A percentile compares a stretch with the other conserved stretches of the same genome.
phyloP scores from a whole-genome alignment of 2,888 invertebrate genomes.

The Cabera pusaria region DNA sequence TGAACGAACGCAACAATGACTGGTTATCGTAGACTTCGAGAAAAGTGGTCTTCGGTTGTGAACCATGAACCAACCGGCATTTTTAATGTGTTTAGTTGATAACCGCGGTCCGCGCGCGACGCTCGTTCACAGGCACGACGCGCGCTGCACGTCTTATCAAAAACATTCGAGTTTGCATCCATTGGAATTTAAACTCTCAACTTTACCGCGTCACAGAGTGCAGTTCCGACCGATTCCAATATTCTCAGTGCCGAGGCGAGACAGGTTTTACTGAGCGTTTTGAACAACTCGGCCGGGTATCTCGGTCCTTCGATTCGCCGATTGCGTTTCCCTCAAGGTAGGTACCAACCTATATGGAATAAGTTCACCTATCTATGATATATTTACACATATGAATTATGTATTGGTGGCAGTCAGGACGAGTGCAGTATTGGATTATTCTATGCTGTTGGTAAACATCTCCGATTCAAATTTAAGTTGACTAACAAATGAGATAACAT shows the following conservation, averaged over 20 bases:
- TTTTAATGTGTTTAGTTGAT: slow-evolving; percentile 77
- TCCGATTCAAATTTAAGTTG: slow-evolving; percentile 3
- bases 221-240: slow-evolving; percentile 6
- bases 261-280: slow-evolving; percentile 22
- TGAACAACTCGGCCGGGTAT: slow-evolving; percentile 20
- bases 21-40: slow-evolving; percentile 41
- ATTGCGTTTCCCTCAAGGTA: slow-evolving; percentile 70
- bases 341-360: slow-evolving; percentile 43
- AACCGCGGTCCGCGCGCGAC: slow-evolving; percentile 63
- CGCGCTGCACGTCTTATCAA: slow-evolving; percentile 42
- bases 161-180: slow-evolving; percentile 23
- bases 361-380: slow-evolving; percentile 40
- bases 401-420: slow-evolving; percentile 48
- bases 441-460: slow-evolving; percentile 23
- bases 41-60: slow-evolving; percentile 48
- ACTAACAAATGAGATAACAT: too few species aligned
- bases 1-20: slow-evolving; percentile 41
- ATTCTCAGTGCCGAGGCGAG: slow-evolving; percentile 4
- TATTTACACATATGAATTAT: slow-evolving; percentile 52
- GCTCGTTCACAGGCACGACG: slow-evolving; percentile 55
- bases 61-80: slow-evolving; percentile 59
- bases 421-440: slow-evolving; percentile 45
- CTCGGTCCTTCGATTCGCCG: slow-evolving; percentile 30
- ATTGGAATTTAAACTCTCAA: slow-evolving; percentile 13
- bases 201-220: slow-evolving; percentile 13